Conservation (phyloP, 2,888 invertebrate genomes). For the Exephanes ischioxanthus region DNA sequence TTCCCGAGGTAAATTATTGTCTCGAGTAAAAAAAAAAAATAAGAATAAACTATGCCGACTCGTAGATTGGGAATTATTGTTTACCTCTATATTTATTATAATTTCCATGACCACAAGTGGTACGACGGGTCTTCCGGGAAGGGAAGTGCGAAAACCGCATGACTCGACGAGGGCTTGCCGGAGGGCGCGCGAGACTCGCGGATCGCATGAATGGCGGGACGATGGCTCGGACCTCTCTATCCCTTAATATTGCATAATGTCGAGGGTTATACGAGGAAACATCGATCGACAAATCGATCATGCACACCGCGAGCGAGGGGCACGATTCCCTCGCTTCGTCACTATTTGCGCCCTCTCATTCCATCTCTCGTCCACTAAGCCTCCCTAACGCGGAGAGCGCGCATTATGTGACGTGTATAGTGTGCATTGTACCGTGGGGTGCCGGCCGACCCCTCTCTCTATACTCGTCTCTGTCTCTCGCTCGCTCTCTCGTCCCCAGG, state of each 20-base stretch:
- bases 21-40: too few relatives aligned
- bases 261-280: constrained; percentile 74
- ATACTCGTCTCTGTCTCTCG: too few relatives aligned
- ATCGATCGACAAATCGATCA: constrained; percentile 80
- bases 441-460: constrained; percentile 73
- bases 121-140: constrained; percentile 56
- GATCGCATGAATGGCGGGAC: constrained; percentile 66
- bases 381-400: constrained; percentile 47
- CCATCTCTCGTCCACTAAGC: constrained; percentile 41
- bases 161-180: constrained; percentile 23
- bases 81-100: neutral
- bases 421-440: constrained; percentile 62
- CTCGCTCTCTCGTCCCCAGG: constrained; percentile 70
- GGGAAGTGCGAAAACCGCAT: constrained; percentile 49
- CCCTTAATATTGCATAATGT: constrained; percentile 70
- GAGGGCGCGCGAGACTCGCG: constrained; percentile 9
- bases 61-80: neutral
- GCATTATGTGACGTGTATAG: constrained; percentile 56
- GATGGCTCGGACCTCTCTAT: constrained; percentile 46
- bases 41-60: neutral
- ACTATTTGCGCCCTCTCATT: constrained; percentile 20
- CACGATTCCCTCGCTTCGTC: constrained; percentile 65
- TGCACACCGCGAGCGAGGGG: constrained; percentile 48
- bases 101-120: neutral
- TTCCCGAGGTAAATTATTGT: too few relatives aligned